Base-by-base conservation (phyloP, 2,888 invertebrate genomes). In the Andrena trimmerana region DNA sequence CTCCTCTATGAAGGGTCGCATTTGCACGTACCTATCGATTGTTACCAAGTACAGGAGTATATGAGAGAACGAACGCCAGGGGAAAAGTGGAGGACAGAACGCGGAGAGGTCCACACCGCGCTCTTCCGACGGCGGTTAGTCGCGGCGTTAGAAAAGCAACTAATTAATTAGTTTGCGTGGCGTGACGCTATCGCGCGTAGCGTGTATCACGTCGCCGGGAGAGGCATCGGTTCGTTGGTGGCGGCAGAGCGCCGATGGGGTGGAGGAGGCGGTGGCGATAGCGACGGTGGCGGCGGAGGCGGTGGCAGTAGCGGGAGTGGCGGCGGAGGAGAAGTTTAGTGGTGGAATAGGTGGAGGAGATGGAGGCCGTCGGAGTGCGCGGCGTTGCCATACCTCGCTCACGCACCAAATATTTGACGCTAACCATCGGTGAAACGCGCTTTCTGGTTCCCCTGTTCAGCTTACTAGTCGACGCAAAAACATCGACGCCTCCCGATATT, bases 371-470 rank as follows among this genome's bases (percentile, higher is more conserved):
- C 66, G 67, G 81, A 78, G 86, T 78, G 84, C 87, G 93, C 93
- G 88, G 88, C 90, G 93, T 93, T 93, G 93, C 93, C 93, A 91
- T 93, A 90, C 92, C 88, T 92, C 91, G 89, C 86, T 90, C 91
- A 92, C 92, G 92, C 92, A 92, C 92, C 92, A 92, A 93, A 93
- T 94, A 93, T 93, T 94, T 93, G 91, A 93, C 92, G 93, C 92
- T 93, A 93, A 93, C 92, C 93, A 93, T 92, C 93, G 92, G 92
- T 91, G 93, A 92, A 93, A 93, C 92, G 91, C 92, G 89, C 86
- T 81, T 79, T 82, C 89, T 86, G 85, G 89, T 3, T 88, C 92
- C 90, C 86, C 83, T 86, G 88, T 81, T 86, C 84, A 86, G 86
- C 85, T 91, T 94, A 94, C 93, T 93, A 93, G 90, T 93, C 93